Conservation (phyloP, 2,113 vertebrate genomes). For the Malurus melanocephalus region DNA sequence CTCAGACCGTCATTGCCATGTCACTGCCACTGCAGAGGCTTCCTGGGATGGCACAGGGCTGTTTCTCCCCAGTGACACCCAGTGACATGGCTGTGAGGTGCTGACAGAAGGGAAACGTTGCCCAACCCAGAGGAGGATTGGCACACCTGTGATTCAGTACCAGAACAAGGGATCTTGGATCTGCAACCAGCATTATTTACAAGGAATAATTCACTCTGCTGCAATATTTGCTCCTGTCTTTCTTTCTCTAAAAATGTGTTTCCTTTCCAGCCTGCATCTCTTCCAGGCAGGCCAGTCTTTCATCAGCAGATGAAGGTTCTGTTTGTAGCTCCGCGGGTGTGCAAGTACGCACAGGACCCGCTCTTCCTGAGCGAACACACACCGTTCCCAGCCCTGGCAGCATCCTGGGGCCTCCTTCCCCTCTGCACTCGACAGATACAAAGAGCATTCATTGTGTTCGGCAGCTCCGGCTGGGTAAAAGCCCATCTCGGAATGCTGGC, state of each 20-base stretch:
- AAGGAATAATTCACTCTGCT: background rate
- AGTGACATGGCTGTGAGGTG: background rate
- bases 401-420: background rate
- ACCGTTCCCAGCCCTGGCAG: conserved; percentile 19
- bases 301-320: conserved; percentile 43
- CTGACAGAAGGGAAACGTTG: background rate
- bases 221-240: conserved; percentile 30
- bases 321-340: background rate
- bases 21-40: background rate
- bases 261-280: conserved; percentile 26
- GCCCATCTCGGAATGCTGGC: background rate
- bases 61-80: background rate
- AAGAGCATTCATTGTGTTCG: conserved; percentile 38
- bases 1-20: background rate
- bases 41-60: rapidly evolving
- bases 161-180: background rate
- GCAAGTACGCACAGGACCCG: conserved; percentile 53
- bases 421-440: background rate
- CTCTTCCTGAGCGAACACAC: conserved; percentile 3
- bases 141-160: background rate
- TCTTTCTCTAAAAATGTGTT: background rate
- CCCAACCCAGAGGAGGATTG: background rate
- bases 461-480: conserved; percentile 16
- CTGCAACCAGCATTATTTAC: background rate
- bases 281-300: conserved; percentile 50